Base-by-base conservation (phyloP, 2,113 vertebrate species). In the Craseonycteris thonglongyai region DNA sequence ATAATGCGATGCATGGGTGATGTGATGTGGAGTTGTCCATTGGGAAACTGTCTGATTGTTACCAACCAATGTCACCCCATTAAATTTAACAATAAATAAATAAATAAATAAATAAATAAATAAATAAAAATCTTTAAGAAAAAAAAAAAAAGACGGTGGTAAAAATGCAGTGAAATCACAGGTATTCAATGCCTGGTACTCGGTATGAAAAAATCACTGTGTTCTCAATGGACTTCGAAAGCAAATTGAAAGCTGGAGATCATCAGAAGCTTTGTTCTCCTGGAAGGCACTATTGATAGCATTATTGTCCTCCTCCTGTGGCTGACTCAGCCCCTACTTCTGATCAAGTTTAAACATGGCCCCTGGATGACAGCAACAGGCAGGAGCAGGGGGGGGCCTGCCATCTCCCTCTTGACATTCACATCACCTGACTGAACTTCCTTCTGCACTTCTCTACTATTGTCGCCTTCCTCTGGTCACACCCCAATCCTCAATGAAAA, bases 291-390 rank as follows among this genome's bases (percentile, higher is more conserved):
- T 5, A 28, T 22, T 9, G 7, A 61, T 9, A 1, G 26, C 4
- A 45, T 8, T 2, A n/a, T 0, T 10, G 24, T 24, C 49, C 5
- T 19, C 66, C 61, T 59, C 38, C 54, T 1, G 6, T 6, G 28
- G 66, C 35, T 12, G 4, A 68, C 24, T 7, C 3, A 7, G 35
- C 15, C 19, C 40, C 68, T 35, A 7, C 56, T 61, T 93, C 59
- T 16, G 16, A 21, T n/a, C 54, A n/a, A 30, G 16, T 40, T 30
- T 63, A 45, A 49, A 49, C 30, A 24, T 0, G 9, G 75, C 7
- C 72, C 90, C 65, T 22, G n/a, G 75, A 30, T 56, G 9, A 61
- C 14, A 18, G 13, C 40, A 11, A 38, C 7, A n/a, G 21, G 65
- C 18, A 59, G 40, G 0, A 35, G 28, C 1, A 33, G 40, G 71